phyloP scores from a whole-genome alignment of 1,140 invertebrate genomes.

The Himalopsyche phryganea region DNA sequence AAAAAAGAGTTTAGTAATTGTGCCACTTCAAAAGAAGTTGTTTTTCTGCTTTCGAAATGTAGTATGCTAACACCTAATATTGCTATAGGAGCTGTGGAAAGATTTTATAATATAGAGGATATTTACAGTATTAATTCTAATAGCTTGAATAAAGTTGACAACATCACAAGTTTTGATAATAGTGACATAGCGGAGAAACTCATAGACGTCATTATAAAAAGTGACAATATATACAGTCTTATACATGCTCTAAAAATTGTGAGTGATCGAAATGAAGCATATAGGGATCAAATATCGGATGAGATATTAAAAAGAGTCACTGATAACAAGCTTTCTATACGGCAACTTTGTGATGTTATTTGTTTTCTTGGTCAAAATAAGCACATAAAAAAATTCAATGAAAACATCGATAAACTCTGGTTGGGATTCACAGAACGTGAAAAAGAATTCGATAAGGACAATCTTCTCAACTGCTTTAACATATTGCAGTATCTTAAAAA shows the following conservation, averaged over 20 bases:
- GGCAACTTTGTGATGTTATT: conserved; percentile 60
- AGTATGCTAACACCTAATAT: conserved; percentile 50
- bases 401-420: conserved; percentile 66
- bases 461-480: conserved; percentile 57
- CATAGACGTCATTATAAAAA: conserved; percentile 45
- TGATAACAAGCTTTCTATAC: conserved; percentile 59
- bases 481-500: conserved; percentile 57
- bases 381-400: conserved; percentile 46
- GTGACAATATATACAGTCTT: conserved; percentile 48
- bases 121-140: conserved; percentile 1
- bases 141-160: background rate
- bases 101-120: conserved; percentile 48
- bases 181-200: conserved; percentile 48
- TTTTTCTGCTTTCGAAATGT: conserved; percentile 48
- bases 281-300: conserved; percentile 57
- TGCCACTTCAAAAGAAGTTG: conserved; percentile 43
- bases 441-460: conserved; percentile 56
- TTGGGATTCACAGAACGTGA: conserved; percentile 59
- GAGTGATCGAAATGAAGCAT: conserved; percentile 46
- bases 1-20: conserved; percentile 49
- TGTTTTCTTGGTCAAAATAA: conserved; percentile 46
- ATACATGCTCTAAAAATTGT: conserved; percentile 45
- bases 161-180: conserved; percentile 39
- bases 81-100: conserved; percentile 48
- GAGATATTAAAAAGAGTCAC: conserved; percentile 59